Evolutionary conservation across 2,797 vertebrate genomes (phyloP), one percentile per base, ranked within the genome.

Genomic region (Leuciscus waleckii): DNA sequence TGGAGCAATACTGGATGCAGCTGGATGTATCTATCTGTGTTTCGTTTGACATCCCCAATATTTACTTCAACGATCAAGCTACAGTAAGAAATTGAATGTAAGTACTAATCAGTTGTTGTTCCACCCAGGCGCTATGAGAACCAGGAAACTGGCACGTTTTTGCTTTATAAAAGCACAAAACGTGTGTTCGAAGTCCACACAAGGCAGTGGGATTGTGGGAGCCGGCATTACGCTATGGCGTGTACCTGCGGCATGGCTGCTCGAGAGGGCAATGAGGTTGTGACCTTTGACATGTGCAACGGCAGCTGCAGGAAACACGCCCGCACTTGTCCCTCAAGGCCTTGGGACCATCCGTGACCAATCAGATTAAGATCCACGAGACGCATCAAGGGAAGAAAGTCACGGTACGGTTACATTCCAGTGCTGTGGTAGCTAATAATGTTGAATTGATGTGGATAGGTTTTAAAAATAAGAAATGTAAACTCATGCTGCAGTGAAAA

Each of bases 341-440:
- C 89, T 67, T 90, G 0, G 83, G 88, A 69, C 7, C 67, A 21
- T 77, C 79, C 1, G 65, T 13, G 0, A 89, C 90, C 0, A 89
- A 81, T 32, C 82, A 0, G 0, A 91, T 95, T 89, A 92, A 90
- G 90, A 94, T 97, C 87, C 90, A 95, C 1, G 93, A 96, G 91
- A 92, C 95, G 23, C 96, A 96, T 0, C 94, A 95, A 86, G 95
- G 95, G 32, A 95, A 94, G 87, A 97, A 97, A 93, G 92, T 97
- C 88, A 97, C 95, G 80, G 96, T 96, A 94, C 0, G 92, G 90
- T 56, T 61, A 11, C 21, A 65, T 21, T 67, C 51, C 70, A 82
- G 6, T 41, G 13, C 29, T 68, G 77, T 51, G 43, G 6, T 65
- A 13, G 10, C 58, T 65, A 23, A 43, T 46, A 63, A 35, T 32